phyloP scores from a whole-genome alignment of 2,113 vertebrate species.

The Eira barbara region DNA sequence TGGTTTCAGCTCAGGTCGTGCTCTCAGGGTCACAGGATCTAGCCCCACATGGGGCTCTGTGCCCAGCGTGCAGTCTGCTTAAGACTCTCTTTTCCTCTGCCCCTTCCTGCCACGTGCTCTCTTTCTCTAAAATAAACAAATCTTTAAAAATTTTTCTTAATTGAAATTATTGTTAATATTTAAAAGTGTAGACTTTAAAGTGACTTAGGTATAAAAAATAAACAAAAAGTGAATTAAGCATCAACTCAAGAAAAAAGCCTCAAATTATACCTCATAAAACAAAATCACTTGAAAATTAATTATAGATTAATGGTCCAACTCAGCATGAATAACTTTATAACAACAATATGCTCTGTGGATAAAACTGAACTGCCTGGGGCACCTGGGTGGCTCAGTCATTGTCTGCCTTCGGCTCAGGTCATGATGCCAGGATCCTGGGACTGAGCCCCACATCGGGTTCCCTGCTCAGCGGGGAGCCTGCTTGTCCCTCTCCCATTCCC shows the following conservation, averaged over 20 bases:
- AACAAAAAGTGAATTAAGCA: neutral
- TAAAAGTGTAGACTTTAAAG: constrained; percentile 1
- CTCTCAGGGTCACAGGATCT: neutral
- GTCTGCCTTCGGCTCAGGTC: no score
- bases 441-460: no score
- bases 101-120: neutral
- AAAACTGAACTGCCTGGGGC: neutral
- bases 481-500: no score
- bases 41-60: neutral
- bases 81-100: neutral
- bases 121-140: neutral
- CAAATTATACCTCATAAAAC: neutral
- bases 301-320: neutral
- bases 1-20: neutral
- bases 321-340: neutral
- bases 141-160: neutral
- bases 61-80: neutral
- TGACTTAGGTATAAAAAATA: neutral
- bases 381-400: no score
- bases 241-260: constrained; percentile 18
- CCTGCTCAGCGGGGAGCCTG: no score
- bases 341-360: neutral
- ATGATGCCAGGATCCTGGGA: no score
- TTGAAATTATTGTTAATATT: neutral
- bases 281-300: constrained; percentile 47